These are phyloP conservation scores for Fregetta grallaria DNA, from an alignment of 2,113 vertebrate species.

Conservation along the genomic window DNA sequence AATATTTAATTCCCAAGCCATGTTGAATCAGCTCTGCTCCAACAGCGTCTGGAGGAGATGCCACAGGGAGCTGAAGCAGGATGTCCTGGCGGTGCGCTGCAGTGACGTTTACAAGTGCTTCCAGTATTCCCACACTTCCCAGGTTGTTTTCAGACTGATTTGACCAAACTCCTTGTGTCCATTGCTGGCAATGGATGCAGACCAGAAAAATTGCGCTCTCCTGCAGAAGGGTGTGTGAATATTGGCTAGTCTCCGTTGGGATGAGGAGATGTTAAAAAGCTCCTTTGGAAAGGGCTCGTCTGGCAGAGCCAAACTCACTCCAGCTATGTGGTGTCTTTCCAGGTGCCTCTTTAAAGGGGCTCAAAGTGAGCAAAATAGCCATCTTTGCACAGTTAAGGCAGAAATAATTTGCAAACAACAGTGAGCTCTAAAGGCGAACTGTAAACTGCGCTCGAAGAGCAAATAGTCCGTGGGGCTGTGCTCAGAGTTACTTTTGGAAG, in stretches of 20 bases:
- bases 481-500: not conserved
- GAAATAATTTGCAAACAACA: not conserved
- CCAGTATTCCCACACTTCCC: not conserved
- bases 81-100: not conserved
- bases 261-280: not conserved
- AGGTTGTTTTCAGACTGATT: not conserved
- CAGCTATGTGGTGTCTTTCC: not conserved
- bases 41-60: not conserved
- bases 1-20: not conserved
- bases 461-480: not conserved
- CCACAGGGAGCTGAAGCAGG: not conserved
- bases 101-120: not conserved
- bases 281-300: not conserved
- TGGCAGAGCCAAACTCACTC: not conserved
- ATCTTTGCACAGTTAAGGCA: not conserved
- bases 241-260: not conserved
- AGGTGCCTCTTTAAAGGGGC: not conserved
- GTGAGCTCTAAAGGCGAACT: not conserved
- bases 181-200: not conserved
- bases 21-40: not conserved
- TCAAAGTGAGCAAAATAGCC: not conserved
- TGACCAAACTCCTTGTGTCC: not conserved
- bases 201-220: not conserved
- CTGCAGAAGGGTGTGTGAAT: not conserved
- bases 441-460: not conserved